These are phyloP conservation scores for Elegia similella DNA, from an alignment of 2,888 invertebrate species.

Conservation along the genomic window DNA sequence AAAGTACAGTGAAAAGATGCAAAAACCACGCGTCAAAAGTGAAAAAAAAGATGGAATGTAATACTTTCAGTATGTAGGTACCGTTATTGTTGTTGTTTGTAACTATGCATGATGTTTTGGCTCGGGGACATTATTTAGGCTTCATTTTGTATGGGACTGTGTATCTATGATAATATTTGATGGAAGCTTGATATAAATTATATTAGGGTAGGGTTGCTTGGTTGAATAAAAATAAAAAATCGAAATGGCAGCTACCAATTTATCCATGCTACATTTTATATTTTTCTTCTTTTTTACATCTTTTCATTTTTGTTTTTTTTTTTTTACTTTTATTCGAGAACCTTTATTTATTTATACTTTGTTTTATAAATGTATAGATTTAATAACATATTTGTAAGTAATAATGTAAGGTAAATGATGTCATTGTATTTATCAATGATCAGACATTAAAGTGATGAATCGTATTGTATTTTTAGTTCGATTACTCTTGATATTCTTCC, in stretches of 20 bases:
- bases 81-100: too few relatives aligned
- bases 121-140: too few relatives aligned
- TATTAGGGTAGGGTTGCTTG: background rate
- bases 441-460: constrained; percentile 38
- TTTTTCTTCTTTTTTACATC: too few relatives aligned
- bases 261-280: background rate
- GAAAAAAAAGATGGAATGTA: too few relatives aligned
- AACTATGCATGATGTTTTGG: too few relatives aligned
- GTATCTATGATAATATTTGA: too few relatives aligned
- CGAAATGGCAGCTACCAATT: background rate
- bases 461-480: constrained; percentile 25
- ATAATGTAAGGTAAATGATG: constrained; percentile 17
- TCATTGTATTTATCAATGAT: constrained; percentile 29
- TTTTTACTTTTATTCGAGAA: background rate
- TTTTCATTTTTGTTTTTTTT: background rate
- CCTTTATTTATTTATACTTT: background rate
- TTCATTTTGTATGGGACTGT: too few relatives aligned
- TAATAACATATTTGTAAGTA: background rate
- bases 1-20: too few relatives aligned
- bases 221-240: background rate
- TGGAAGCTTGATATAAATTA: too few relatives aligned
- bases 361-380: background rate
- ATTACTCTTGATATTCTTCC: background rate
- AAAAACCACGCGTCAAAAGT: too few relatives aligned
- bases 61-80: too few relatives aligned